Percentiles rank a stretch among this genome's conserved stretches.
These are phyloP conservation scores for Drosophila leontia DNA, from an alignment of 1,140 invertebrate genomes.

Conservation along the genomic window DNA sequence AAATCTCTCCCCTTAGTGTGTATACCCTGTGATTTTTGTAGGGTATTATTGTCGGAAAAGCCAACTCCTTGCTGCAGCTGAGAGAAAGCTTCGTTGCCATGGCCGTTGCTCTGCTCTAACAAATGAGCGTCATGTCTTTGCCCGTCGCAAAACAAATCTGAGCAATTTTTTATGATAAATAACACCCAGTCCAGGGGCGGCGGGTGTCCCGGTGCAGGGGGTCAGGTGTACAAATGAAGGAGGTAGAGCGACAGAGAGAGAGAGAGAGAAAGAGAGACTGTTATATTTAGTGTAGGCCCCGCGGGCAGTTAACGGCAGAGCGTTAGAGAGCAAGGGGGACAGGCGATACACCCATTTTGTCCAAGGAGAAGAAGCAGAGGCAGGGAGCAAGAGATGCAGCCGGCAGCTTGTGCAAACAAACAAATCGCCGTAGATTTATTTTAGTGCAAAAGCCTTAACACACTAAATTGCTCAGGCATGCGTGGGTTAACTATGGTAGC, in stretches of 20 bases:
- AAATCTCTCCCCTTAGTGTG: not conserved
- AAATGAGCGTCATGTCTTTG: conserved; percentile 82
- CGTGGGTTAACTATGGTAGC: conserved; percentile 61
- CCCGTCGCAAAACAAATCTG: conserved; percentile 82
- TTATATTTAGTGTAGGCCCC: conserved; percentile 71
- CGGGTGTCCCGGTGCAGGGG: not conserved
- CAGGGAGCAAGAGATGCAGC: conserved; percentile 5
- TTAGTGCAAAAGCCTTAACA: conserved; percentile 77
- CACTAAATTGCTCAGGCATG: conserved; percentile 72
- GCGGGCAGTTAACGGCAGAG: conserved; percentile 65
- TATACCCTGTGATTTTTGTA: not conserved
- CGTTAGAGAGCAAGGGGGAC: not conserved
- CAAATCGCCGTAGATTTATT: conserved; percentile 81
- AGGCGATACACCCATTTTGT: conserved; percentile 12
- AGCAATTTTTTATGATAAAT: conserved; percentile 84
- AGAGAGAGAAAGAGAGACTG: conserved; percentile 20
- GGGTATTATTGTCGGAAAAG: conserved; percentile 10
- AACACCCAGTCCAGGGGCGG: conserved; percentile 53
- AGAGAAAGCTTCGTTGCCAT: conserved; percentile 28
- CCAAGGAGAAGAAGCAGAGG: not conserved
- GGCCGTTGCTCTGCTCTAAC: conserved; percentile 75
- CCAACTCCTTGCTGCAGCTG: conserved; percentile 20
- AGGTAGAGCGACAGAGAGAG: not conserved
- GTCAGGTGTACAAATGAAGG: conserved; percentile 20
- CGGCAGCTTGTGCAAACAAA: conserved; percentile 79